Evolutionary conservation across 2,113 vertebrate genomes (phyloP).

Genomic region (Actinemys pallida): DNA sequence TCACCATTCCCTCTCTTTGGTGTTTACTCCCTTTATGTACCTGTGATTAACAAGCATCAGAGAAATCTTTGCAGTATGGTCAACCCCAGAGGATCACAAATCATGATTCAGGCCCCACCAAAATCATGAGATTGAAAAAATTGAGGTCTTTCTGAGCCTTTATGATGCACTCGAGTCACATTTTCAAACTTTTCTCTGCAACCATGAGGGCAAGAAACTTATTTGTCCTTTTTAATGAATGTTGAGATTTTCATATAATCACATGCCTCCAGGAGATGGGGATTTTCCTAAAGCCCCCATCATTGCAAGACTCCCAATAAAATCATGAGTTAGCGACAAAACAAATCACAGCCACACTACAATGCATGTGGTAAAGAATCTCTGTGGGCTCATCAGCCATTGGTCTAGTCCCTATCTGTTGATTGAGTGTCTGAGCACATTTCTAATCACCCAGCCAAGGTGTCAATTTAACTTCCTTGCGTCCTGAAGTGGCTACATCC

Average conservation of each 20-base stretch:
- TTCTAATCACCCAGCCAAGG: not conserved
- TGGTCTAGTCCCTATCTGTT: not conserved
- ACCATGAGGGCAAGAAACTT: not conserved
- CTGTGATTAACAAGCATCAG: not conserved
- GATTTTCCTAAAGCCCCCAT: not conserved
- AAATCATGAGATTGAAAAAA: not conserved
- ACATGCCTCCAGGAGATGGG: not conserved
- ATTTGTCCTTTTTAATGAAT: not conserved
- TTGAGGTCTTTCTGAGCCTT: not conserved
- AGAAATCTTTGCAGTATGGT: not conserved
- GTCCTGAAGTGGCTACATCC: not conserved
- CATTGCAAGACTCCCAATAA: not conserved
- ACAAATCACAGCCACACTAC: not conserved
- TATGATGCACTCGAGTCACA: not conserved
- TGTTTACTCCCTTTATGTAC: not conserved
- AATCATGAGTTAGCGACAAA: not conserved
- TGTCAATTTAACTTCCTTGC: not conserved
- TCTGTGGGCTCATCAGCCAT: not conserved
- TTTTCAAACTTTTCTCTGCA: not conserved
- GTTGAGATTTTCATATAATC: not conserved
- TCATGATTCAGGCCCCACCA: not conserved
- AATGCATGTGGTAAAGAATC: not conserved
- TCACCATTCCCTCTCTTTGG: not conserved
- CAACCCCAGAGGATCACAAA: not conserved
- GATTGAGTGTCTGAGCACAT: not conserved